Base-by-base conservation (phyloP, 1,140 invertebrate species). In the Pinna nobilis region DNA sequence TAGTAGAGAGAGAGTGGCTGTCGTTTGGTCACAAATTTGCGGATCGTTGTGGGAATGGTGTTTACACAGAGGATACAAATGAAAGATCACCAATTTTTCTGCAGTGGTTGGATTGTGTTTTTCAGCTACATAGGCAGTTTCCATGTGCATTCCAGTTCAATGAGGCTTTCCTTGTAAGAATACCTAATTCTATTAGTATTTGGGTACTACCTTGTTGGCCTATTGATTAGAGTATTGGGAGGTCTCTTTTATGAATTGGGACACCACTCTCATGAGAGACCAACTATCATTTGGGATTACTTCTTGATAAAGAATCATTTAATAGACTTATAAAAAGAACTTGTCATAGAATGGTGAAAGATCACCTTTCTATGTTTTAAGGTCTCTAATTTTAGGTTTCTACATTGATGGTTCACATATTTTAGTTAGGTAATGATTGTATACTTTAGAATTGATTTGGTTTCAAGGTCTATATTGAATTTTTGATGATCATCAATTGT, bases 21-120 rank as follows among this genome's bases (percentile, higher is more conserved):
- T 95, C 96, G 82, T 99, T 97, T 90, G 97, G 97, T 0, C 97
- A 99, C 89, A 98, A 98, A 90, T 98, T 98, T 90, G 95, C 94
- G 7, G 96, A 98, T 88, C 93, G 97, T 33, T 97, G 96, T 88
- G 97, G 97, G 6, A 94, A 96, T 61, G 93, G 93, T 18, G 92
- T 94, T 20, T 93, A 93, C 25, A 92, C 91, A 2, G 95, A 96
- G 72, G 96, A 98, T 85, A 90, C 92, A 0, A 98, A 97, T 89
- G 97, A 99, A 89, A 91, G 94, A 65, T 97, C 96, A 87, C 98
- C 98, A 18, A 95, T 99, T 70, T 99, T 99, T 90, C 90, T 99
- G 49, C 98, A 99, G 88, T 99, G 97, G 96, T 91, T 99, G 4
- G 98, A 99, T 86, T 96, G 97, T 85, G 94, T 99, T 0, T 94